A percentile compares a stretch with the other conserved stretches of the same genome.
phyloP scores from a whole-genome alignment of 2,888 invertebrate species.

The Papilio gigon region DNA sequence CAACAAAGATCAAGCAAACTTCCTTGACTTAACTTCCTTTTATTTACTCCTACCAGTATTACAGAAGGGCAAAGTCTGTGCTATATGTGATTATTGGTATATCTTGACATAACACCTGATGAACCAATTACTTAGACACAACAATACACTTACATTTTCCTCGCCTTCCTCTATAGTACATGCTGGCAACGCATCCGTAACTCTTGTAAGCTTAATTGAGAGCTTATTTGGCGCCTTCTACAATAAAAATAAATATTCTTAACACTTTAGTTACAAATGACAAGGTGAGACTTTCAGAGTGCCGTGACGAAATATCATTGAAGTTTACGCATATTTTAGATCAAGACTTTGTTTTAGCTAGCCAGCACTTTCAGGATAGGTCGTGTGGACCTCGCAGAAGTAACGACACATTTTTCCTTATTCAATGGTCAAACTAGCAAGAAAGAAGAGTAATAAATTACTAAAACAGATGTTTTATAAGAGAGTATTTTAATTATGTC shows the following conservation, averaged over 20 bases:
- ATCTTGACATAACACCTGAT: too few relatives aligned
- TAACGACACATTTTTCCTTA: background rate
- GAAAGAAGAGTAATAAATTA: background rate
- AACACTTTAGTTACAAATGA: background rate
- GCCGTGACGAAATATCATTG: too few relatives aligned
- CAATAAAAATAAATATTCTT: background rate
- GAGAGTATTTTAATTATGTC: too few relatives aligned
- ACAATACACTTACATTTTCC: too few relatives aligned
- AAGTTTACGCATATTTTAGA: too few relatives aligned
- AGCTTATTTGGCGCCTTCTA: conserved; percentile 29
- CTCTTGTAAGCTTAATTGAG: conserved; percentile 41
- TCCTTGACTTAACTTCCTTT: too few relatives aligned
- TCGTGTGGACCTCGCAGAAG: background rate
- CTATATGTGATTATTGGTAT: too few relatives aligned
- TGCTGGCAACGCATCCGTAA: conserved; percentile 18
- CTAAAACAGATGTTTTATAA: too few relatives aligned
- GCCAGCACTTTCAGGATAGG: background rate
- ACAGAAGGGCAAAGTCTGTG: too few relatives aligned
- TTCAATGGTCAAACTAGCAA: background rate
- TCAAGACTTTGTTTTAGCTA: background rate
- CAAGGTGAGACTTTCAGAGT: background rate
- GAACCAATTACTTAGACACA: too few relatives aligned
- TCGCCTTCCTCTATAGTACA: background rate
- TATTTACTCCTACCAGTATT: too few relatives aligned
- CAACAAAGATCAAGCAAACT: too few relatives aligned